phyloP scores from a whole-genome alignment of 2,888 invertebrate species.

The Drosophila robusta region DNA sequence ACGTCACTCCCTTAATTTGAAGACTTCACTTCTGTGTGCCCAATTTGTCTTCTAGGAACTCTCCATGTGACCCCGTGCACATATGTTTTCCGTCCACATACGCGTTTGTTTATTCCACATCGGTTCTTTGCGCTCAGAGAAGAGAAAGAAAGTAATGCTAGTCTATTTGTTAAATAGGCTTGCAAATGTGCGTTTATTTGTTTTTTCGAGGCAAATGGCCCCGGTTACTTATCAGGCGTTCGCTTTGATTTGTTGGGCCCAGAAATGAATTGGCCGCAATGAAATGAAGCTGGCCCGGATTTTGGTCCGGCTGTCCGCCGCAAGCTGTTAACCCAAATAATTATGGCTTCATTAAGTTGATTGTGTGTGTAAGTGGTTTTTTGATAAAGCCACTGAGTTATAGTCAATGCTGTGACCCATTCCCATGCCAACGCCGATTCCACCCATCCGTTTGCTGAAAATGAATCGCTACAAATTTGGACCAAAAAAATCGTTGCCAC shows the following conservation, averaged over 20 bases:
- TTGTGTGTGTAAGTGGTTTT: slow-evolving; percentile 79
- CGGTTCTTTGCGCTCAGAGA: slow-evolving; percentile 6
- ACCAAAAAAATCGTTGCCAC: slow-evolving; percentile 49
- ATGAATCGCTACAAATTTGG: slow-evolving; percentile 62
- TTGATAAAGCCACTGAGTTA: slow-evolving; percentile 77
- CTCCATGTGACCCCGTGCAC: background rate
- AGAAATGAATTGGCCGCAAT: slow-evolving; percentile 63
- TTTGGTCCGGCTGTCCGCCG: slow-evolving; percentile 46
- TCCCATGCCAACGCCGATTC: background rate
- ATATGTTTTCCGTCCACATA: slow-evolving; percentile 7
- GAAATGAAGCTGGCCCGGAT: slow-evolving; percentile 35
- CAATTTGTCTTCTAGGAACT: slow-evolving; percentile 31
- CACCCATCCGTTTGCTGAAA: slow-evolving; percentile 31
- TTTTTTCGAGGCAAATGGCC: slow-evolving; percentile 13
- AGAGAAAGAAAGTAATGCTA: slow-evolving; percentile 48
- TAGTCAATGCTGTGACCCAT: slow-evolving; percentile 39
- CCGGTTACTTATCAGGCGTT: slow-evolving; percentile 58
- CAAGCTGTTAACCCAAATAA: slow-evolving; percentile 81
- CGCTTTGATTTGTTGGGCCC: slow-evolving; percentile 72
- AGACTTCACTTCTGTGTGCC: slow-evolving; percentile 1
- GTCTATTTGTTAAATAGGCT: slow-evolving; percentile 75
- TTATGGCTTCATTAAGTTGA: slow-evolving; percentile 80
- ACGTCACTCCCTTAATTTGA: slow-evolving; percentile 1
- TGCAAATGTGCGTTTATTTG: slow-evolving; percentile 68
- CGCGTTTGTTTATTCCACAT: slow-evolving; percentile 11